Evolutionary conservation across 2,113 vertebrate species (phyloP), one percentile per base, ranked within the genome.

Genomic region (Cheilinus undulatus): DNA sequence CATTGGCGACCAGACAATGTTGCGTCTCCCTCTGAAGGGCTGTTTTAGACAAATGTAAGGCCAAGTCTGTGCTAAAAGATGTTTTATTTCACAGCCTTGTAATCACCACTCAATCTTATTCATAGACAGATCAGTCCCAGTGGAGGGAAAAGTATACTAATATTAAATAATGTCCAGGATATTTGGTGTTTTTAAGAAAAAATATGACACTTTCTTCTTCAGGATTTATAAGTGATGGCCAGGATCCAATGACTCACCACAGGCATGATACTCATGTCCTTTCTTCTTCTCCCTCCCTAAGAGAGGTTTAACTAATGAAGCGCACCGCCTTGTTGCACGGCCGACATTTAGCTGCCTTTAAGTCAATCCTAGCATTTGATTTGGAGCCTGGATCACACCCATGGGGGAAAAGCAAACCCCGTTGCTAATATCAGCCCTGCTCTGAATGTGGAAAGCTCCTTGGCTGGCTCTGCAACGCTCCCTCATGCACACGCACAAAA

Each of bases 321-420:
- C 52, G n/a, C 63, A 61, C 78, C 15, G 71, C 75, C 83, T 86
- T 83, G 82, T 88, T 80, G 72, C 64, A 62, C 71, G 32, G 36
- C 42, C 42, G 64, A 40, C 72, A 63, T 79, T 82, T 84, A 69
- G 65, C 76, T 28, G 76, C 88, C 82, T 84, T 69, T n/a, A 49
- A 82, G 83, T 88, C 70, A 63, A 61, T 78, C 78, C 59, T 78
- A 77, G 82, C 85, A 82, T 89, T 88, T 89, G 86, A 91, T 90
- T 86, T 74, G 70, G 68, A 79, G 83, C 46, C 52, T 84, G 76
- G 77, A 84, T 88, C 79, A 68, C 72, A 78, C 79, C 86, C 84
- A 23, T 61, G 68, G 69, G 69, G 45, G 52, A 59, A 77, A 75
- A n/a, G 63, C 36, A 28, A 78, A 54, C 64, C n/a, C 73, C 59